Conservation (phyloP, 2,888 invertebrate genomes). For the Cacoxenus indagator region DNA sequence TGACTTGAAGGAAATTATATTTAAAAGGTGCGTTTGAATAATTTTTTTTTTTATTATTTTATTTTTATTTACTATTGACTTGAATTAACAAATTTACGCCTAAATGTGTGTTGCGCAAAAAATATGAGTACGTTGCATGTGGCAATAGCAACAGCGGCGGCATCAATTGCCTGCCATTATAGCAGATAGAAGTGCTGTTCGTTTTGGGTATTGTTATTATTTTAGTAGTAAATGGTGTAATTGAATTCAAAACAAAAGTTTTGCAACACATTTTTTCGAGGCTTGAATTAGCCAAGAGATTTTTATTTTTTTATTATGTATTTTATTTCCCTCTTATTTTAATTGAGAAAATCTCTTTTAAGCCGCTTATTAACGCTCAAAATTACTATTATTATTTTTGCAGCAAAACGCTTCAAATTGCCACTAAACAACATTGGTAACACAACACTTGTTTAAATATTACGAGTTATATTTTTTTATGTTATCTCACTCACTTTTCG, state of each 20-base stretch:
- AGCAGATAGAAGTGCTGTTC: not conserved
- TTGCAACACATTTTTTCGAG: not conserved
- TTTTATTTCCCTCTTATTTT: slow-evolving; percentile 2
- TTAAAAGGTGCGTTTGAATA: slow-evolving; percentile 11
- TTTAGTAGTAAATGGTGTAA: slow-evolving; percentile 9
- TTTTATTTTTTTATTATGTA: not conserved
- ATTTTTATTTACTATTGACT: not conserved
- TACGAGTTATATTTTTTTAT: not conserved
- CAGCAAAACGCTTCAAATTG: not conserved
- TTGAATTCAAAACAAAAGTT: slow-evolving; percentile 34
- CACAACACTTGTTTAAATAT: slow-evolving; percentile 5
- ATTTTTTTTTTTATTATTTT: not conserved
- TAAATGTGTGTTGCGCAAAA: not conserved
- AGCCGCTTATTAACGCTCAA: not conserved
- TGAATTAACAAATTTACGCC: not conserved
- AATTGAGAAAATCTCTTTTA: slow-evolving; percentile 7
- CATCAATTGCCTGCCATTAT: not conserved
- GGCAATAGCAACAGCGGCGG: not conserved
- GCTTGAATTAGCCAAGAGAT: not conserved
- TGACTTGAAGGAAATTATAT: not conserved
- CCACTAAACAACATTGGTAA: not conserved
- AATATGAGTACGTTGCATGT: not conserved
- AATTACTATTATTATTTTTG: slow-evolving; percentile 2
- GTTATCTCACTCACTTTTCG: not conserved
- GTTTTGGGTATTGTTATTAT: not conserved